Evolutionary conservation across 2,888 invertebrate species (phyloP).

Genomic region (Syritta pipiens): DNA sequence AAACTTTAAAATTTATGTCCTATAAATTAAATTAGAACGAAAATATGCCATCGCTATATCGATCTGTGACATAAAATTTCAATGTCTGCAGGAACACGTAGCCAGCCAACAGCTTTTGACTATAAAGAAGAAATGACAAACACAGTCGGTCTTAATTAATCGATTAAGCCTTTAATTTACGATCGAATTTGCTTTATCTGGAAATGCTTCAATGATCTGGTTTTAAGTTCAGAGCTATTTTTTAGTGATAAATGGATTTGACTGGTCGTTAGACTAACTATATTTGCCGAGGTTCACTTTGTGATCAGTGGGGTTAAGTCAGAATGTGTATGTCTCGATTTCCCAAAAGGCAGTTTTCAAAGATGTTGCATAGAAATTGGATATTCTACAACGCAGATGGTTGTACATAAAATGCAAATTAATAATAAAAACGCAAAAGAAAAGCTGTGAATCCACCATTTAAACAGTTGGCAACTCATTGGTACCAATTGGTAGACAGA

Average conservation of each 20-base stretch:
- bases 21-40: constrained; percentile 30
- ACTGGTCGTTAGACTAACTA: constrained; percentile 24
- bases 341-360: no score
- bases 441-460: no score
- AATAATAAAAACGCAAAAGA: no score
- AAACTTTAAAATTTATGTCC: constrained; percentile 24
- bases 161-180: constrained; percentile 49
- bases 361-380: no score
- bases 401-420: no score
- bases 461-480: no score
- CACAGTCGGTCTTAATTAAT: constrained; percentile 48
- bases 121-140: constrained; percentile 23
- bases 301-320: no score
- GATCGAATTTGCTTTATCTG: constrained; percentile 37
- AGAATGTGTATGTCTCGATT: no score
- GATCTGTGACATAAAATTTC: constrained; percentile 38
- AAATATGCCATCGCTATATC: constrained; percentile 12
- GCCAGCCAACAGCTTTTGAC: background rate
- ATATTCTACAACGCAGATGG: no score
- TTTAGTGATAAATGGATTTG: constrained; percentile 36
- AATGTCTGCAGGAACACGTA: constrained; percentile 19
- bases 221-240: constrained; percentile 30
- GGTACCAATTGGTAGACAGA: no score
- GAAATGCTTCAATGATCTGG: constrained; percentile 22
- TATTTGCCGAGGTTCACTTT: background rate